phyloP scores from a whole-genome alignment of 2,113 vertebrate genomes.

The Herpailurus yagouaroundi region DNA sequence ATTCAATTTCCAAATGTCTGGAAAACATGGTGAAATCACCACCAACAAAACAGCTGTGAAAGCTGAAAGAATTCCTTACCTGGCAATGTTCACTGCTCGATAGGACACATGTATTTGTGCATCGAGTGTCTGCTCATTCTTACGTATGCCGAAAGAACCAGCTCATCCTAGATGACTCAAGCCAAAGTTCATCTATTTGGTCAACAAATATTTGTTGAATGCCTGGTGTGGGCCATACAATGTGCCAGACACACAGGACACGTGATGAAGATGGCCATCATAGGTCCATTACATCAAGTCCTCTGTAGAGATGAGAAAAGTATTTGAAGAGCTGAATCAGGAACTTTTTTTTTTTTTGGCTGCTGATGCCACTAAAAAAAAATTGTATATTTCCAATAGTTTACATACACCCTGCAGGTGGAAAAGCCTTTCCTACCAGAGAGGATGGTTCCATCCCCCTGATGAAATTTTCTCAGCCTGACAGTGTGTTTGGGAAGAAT shows the following conservation, averaged over 20 bases:
- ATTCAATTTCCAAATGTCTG: neutral
- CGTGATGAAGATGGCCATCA: neutral
- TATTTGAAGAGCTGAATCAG: neutral
- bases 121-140: neutral
- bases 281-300: neutral
- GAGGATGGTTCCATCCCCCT: neutral
- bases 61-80: neutral
- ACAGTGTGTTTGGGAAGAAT: constrained; percentile 57
- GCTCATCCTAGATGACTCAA: neutral
- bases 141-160: neutral
- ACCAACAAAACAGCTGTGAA: neutral
- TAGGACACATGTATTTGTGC: neutral
- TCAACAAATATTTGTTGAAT: neutral
- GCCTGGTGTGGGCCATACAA: neutral
- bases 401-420: constrained; percentile 60
- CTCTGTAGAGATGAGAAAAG: neutral
- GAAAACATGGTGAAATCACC: neutral
- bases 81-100: neutral
- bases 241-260: neutral
- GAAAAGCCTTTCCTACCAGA: constrained; percentile 55
- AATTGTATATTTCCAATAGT: constrained; percentile 28
- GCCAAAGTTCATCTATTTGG: neutral
- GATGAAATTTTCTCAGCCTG: constrained; percentile 60
- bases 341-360: neutral
- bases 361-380: neutral